Base-by-base conservation (phyloP, 2,888 invertebrate species). In the Serrognathus titanus region DNA sequence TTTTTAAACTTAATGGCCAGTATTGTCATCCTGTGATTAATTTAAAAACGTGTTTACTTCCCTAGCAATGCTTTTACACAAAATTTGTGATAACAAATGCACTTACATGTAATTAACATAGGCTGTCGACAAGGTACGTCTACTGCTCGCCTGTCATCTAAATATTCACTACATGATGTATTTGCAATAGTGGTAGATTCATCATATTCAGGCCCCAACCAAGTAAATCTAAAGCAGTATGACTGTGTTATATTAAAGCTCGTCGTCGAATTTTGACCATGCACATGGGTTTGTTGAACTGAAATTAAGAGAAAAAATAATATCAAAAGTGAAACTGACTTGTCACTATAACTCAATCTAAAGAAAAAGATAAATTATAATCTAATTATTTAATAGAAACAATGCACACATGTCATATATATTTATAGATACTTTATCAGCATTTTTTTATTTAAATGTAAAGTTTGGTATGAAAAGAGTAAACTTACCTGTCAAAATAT, bases 161-260 rank as follows among this genome's bases (percentile, higher is more conserved):
- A 57, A 57, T 71, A 69, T 51, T 75, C 72, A 0, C 62, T 55
- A 63, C 77, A 78, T 11, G 63, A 62, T 31, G 69, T 73, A 13
- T 67, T 70, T 53, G 82, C 82, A 13, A 83, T 78, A 2, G 76
- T 75, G 2, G 84, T 82, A 39, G 82, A 78, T 63, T 85, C 85
- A 69, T 82, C 81, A 64, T 72, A 85, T 59, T 81, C 79, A 0
- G 85, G 85, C 0, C 88, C 88, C 2, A 88, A 75, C 88, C 88
- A 88, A 1, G 87, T 86, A 69, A 85, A 87, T 61, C 83, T 81
- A 73, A 83, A 87, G 69, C 88, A 88, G 68, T 81, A 81, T 0
- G 79, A 54, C 12, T 43, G 43, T 10, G 43, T 11, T 10, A 9
- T 10, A 6, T 43, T 20, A 43, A 43, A 20, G 9, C 3, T 16